A percentile compares a stretch with the other conserved stretches of the same genome.
phyloP scores from a whole-genome alignment of 2,113 vertebrate species.

The Leptodactylus fuscus region DNA sequence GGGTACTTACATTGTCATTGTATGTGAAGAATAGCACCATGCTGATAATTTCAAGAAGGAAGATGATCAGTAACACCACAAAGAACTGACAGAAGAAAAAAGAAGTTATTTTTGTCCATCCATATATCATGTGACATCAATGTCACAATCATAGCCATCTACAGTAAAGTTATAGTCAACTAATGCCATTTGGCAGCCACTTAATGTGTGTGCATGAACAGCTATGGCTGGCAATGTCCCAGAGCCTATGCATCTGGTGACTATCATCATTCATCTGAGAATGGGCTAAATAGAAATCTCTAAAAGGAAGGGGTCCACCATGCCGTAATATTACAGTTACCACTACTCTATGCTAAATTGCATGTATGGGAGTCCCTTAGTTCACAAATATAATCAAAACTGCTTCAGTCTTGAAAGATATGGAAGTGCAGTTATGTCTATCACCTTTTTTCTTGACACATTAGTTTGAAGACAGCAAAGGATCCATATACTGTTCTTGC shows the following conservation, averaged over 20 bases:
- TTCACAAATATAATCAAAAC: no score
- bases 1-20: constrained; percentile 75
- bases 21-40: constrained; percentile 76
- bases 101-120: neutral
- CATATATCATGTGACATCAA: neutral
- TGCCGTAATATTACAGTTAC: no score
- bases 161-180: no score
- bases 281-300: neutral
- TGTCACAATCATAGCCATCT: neutral
- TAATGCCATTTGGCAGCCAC: no score
- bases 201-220: neutral
- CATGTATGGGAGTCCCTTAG: neutral
- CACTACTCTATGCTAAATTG: neutral
- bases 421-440: no score
- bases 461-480: neutral
- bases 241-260: neutral
- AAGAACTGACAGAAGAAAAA: constrained; percentile 76
- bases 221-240: neutral
- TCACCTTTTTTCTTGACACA: neutral
- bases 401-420: no score
- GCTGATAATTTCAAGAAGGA: constrained; percentile 78
- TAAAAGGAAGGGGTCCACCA: no score
- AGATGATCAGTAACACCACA: constrained; percentile 79
- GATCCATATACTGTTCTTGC: neutral
- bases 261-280: neutral